These are phyloP conservation scores for Globodera ellingtonae DNA, from an alignment of 1,140 invertebrate genomes.

Conservation along the genomic window DNA sequence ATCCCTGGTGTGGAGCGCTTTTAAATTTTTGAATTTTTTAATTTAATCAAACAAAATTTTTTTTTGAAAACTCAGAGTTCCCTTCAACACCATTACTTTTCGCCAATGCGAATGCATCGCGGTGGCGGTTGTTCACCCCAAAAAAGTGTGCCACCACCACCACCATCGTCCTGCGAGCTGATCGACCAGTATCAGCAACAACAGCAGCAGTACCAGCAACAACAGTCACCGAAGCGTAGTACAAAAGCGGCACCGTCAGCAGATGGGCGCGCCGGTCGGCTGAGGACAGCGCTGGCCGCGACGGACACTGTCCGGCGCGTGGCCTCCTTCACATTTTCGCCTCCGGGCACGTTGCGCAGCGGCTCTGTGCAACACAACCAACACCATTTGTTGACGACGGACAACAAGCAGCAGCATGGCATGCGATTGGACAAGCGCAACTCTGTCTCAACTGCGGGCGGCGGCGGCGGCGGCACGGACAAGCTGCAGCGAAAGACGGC, in stretches of 20 bases:
- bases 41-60: too few species aligned
- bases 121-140: neutral
- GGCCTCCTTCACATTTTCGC: constrained; percentile 37
- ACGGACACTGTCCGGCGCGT: constrained; percentile 26
- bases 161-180: too few species aligned
- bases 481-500: neutral
- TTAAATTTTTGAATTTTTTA: too few species aligned
- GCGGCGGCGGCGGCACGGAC: neutral
- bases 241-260: neutral
- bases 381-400: neutral
- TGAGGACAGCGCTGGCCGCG: constrained; percentile 4
- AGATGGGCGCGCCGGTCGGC: neutral
- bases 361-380: neutral
- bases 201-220: neutral
- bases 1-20: too few species aligned
- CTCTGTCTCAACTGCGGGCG: neutral
- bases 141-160: neutral
- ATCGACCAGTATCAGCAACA: neutral
- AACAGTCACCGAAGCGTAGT: neutral
- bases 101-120: neutral
- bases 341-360: constrained; percentile 5
- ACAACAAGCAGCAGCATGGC: neutral
- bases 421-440: constrained; percentile 6
- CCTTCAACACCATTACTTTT: neutral
- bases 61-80: neutral